A percentile compares a stretch with the other conserved stretches of the same genome.
Evolutionary conservation across 2,888 invertebrate genomes (phyloP).

Genomic region (Anoplius nigerrimus): DNA sequence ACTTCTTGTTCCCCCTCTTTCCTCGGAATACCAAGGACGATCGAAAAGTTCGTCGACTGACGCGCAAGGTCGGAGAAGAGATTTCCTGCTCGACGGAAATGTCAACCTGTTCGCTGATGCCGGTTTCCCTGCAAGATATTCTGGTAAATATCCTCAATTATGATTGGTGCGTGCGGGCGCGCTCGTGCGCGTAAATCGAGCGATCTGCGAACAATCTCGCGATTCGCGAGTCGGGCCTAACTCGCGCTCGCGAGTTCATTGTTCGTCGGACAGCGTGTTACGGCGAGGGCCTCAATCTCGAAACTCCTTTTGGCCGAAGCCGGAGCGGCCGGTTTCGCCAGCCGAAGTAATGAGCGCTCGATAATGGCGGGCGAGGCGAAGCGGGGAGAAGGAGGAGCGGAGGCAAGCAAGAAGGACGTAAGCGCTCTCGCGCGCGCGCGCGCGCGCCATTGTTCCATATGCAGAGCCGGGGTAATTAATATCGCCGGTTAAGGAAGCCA

Average conservation of each 20-base stretch:
- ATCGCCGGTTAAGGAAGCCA: slow-evolving; percentile 31
- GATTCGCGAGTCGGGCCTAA: neutral
- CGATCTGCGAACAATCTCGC: neutral
- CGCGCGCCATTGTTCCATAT: slow-evolving; percentile 20
- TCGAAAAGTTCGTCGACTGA: no score
- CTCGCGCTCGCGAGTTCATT: neutral
- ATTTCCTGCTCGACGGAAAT: slow-evolving; percentile 49
- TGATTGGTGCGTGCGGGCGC: no score
- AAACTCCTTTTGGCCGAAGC: neutral
- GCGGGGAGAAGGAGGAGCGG: neutral
- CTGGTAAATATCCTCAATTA: slow-evolving; percentile 65
- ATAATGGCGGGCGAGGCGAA: no score
- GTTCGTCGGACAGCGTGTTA: neutral
- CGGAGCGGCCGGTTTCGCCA: no score
- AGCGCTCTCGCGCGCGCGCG: neutral
- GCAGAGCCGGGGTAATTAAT: slow-evolving; percentile 21
- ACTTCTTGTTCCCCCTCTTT: no score
- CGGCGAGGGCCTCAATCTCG: slow-evolving; percentile 1
- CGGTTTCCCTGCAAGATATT: slow-evolving; percentile 73
- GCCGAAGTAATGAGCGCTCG: no score
- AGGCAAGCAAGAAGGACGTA: slow-evolving; percentile 4
- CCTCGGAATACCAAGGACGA: no score
- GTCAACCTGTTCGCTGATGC: slow-evolving; percentile 73
- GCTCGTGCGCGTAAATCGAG: no score
- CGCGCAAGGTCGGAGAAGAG: neutral